Percentiles rank a stretch among this genome's conserved stretches.
These are phyloP conservation scores for Dromiciops gliroides DNA, from an alignment of 2,113 vertebrate genomes.

Conservation along the genomic window DNA sequence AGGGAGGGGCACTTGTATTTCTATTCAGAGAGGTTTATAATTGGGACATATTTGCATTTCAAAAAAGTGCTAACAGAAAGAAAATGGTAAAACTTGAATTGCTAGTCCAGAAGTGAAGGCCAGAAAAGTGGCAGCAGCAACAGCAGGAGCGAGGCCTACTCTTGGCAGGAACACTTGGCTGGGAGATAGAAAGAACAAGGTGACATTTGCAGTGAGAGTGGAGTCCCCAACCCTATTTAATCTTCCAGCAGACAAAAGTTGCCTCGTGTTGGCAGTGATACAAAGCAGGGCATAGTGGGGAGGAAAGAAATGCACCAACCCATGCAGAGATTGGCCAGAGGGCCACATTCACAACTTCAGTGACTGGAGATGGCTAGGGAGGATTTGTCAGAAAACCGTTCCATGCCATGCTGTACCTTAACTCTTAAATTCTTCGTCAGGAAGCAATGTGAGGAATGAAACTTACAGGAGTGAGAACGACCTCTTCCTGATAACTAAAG, in stretches of 20 bases:
- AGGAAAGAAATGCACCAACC: not conserved
- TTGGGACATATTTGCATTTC: conserved; percentile 37
- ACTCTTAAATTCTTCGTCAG: not conserved
- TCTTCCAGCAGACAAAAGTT: not conserved
- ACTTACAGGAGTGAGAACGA: not conserved
- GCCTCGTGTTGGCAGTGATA: not conserved
- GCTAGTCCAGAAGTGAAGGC: not conserved
- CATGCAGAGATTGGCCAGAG: not conserved
- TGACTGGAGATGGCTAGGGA: not conserved
- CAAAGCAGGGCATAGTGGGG: not conserved
- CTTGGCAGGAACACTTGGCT: conserved; percentile 5
- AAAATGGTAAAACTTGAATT: conserved; percentile 44
- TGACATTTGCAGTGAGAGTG: conserved; percentile 3
- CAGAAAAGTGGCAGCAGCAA: not conserved
- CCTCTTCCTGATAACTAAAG: not conserved
- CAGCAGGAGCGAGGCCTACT: not conserved
- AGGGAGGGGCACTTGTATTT: not conserved
- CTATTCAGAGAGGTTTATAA: conserved; percentile 35
- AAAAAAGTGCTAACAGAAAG: conserved; percentile 12
- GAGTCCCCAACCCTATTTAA: not conserved
- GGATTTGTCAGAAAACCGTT: not conserved
- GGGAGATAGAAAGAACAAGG: not conserved
- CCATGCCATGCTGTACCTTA: not conserved
- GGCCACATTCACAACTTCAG: not conserved
- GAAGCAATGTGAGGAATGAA: not conserved